Evolutionary conservation across 2,888 invertebrate genomes (phyloP), one percentile per base, ranked within the genome.

Genomic region (Caenorhabditis sp.): DNA sequence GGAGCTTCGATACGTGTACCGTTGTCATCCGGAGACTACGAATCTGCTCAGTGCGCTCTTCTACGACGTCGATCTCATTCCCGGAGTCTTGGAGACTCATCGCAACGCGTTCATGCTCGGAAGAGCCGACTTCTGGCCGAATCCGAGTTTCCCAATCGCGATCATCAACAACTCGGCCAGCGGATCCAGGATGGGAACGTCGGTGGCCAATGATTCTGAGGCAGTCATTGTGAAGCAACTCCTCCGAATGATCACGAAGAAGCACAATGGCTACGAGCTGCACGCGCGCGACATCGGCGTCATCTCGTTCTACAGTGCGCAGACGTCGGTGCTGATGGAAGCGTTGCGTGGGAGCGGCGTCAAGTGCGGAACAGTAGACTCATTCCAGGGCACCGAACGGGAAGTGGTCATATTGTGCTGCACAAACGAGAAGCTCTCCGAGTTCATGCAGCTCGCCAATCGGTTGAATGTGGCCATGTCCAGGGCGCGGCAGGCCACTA

Each of bases 391-490:
- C 2, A 24, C 66, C 13, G 66, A 66, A 27, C 27, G 35, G n/a
- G 66, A 66, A 11, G 46, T 66, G 15, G 41, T 66, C 41, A 58
- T 66, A 3, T 1, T 58, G 41, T 66, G 66, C n/a, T 39, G 48
- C 22, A 66, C 66, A 9, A 56, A 56, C 13, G 56, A 56, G 22
- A n/a, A 7, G 8, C 20, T 50, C 6, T 50, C 66, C 4, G 66
- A 58, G 2, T 66, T 66, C 13, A 66, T 66, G 66, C 66, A 66
- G 17, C 15, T 50, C 5, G 22, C 20, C 13, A 50, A 58, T 41
- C 66, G 66, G 8, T 24, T 66, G 26, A 66, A 66, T 32, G 66
- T 66, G 13, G 66, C 66, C 0, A 39, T 66, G 41, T 66, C 66
- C 5, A 11, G 66, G 13, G 66, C 66, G 1, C 48, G 58, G 5